Base-by-base conservation (phyloP, 37 sponge, comb jelly and placozoan genomes). In the Eunapius fragilis region DNA sequence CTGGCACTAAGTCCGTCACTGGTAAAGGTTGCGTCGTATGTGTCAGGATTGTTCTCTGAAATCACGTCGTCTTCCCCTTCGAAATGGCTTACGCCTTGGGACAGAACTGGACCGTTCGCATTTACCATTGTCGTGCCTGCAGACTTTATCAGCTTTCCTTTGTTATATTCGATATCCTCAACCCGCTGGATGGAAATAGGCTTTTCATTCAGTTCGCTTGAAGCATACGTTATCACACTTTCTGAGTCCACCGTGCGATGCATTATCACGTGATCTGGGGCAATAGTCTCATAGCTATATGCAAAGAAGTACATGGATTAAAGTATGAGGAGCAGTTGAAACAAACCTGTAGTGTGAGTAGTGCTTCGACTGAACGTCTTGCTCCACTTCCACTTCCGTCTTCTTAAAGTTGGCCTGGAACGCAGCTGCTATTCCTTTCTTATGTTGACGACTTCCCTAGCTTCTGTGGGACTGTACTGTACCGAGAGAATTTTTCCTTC, bases 321-420 rank as follows among this genome's bases (percentile, higher is more conserved):
- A 45, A 41, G 41, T 41, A 41, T 35, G 23, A 77, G 17, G 26
- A 1, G 17, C 37, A 36, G 41, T 23, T 35, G 0, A 7, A 5
- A 48, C 84, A 33, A 12, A 85, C 85, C 69, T 85, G 70, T 85
- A 85, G 58, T n/a, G 37, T 35, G 85, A 77, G 4, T 32, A 58
- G 38, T 85, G 85, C 27, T 77, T 27, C 19, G 85, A 85, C 23
- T n/a, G 30, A 10, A 78, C 69, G 38, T 85, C 85, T 69, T 77
- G 78, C 45, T 85, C 77, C 22, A 69, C 85, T 34, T 85, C 71
- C 68, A 32, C 77, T 2, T n/a, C 34, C n/a, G 77, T 85, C 1
- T 78, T 71, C 17, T 79, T 71, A 28, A 89, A 84, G 75, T 89
- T 89, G 36, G 85, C 80, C 47, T 89, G 89, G 49, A 89, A 89